These are phyloP conservation scores for Capreolus pygargus DNA, from an alignment of 2,113 vertebrate genomes.

Conservation along the genomic window DNA sequence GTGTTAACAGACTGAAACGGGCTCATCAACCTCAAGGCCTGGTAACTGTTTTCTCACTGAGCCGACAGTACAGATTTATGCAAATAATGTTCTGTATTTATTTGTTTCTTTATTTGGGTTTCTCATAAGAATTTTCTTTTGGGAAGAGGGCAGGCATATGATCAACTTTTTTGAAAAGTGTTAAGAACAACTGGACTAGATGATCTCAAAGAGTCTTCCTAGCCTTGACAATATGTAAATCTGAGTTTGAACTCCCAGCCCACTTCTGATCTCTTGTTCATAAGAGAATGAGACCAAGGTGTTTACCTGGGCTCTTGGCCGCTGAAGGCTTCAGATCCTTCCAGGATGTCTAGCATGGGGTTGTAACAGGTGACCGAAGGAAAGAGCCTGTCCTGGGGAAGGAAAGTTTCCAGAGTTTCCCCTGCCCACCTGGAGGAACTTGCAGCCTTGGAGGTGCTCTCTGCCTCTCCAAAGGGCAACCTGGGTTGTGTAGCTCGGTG, in stretches of 20 bases:
- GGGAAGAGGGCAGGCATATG: not conserved
- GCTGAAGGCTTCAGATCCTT: not conserved
- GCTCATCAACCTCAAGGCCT: not conserved
- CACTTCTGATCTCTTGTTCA: not conserved
- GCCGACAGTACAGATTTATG: not conserved
- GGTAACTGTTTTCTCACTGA: not conserved
- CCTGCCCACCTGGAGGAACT: not conserved
- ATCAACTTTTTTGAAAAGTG: not conserved
- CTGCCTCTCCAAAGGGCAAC: not conserved
- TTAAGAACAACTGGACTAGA: not conserved
- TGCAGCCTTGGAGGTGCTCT: not conserved
- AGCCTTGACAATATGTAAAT: not conserved
- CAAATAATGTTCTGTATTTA: not conserved
- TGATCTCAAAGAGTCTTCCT: not conserved
- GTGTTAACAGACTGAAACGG: not conserved
- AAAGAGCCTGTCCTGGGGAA: not conserved
- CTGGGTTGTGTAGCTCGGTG: no score
- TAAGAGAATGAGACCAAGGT: not conserved
- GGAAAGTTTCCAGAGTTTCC: not conserved
- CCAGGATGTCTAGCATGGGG: not conserved
- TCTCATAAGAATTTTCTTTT: not conserved
- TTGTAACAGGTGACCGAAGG: not conserved
- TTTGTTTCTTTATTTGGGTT: not conserved
- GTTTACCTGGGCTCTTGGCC: not conserved
- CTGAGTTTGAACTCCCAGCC: not conserved